phyloP scores from a whole-genome alignment of 2,888 invertebrate genomes.

The Eristalinus sepulchralis region DNA sequence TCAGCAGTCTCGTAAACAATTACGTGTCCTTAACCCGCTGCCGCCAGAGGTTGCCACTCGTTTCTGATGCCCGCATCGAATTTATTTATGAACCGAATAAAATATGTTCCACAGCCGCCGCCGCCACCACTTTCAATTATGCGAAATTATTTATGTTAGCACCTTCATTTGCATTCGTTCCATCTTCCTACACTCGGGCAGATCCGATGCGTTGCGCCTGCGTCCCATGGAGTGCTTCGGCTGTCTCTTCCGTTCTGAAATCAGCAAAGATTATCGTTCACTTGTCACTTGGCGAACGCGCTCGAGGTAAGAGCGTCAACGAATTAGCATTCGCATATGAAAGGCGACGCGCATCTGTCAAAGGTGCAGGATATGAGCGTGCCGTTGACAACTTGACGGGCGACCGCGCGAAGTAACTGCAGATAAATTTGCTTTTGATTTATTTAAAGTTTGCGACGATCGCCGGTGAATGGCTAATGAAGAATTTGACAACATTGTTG shows the following conservation, averaged over 20 bases:
- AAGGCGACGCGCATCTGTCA: constrained; percentile 1
- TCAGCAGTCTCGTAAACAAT: background rate
- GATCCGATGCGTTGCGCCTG: background rate
- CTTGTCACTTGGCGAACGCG: constrained; percentile 15
- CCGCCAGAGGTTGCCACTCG: too few species aligned
- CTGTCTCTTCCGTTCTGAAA: constrained; percentile 6
- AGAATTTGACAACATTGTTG: constrained; percentile 3
- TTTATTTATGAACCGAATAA: constrained; percentile 1
- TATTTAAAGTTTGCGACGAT: background rate
- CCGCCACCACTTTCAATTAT: background rate
- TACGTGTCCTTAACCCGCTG: background rate
- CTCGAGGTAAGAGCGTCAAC: background rate
- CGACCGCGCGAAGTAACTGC: constrained; percentile 6
- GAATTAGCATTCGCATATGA: constrained; percentile 21
- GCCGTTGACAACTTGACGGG: background rate
- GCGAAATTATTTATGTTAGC: constrained; percentile 17
- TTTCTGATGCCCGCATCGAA: background rate
- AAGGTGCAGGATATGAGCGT: constrained; percentile 8
- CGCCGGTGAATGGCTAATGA: background rate
- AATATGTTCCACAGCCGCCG: background rate
- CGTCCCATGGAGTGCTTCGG: background rate
- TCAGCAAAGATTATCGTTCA: constrained; percentile 20
- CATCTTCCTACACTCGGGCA: background rate
- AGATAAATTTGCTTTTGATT: background rate
- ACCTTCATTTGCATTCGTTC: constrained; percentile 6